A percentile compares a stretch with the other conserved stretches of the same genome.
Evolutionary conservation across 2,797 vertebrate species (phyloP).

Genomic region (Hypotaenidia philippensis): DNA sequence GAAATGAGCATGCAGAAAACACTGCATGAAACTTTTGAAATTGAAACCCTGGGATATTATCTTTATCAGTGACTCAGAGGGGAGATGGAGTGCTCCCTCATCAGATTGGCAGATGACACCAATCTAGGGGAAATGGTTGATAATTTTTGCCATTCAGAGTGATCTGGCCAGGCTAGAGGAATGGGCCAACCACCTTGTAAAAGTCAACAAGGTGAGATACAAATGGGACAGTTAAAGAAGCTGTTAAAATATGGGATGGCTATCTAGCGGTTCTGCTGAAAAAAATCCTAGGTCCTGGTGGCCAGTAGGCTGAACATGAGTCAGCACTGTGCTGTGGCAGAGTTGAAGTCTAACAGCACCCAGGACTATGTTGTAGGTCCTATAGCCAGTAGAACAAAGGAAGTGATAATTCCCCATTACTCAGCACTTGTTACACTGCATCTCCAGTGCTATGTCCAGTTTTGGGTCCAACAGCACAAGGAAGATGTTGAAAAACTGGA

Average conservation of each 20-base stretch:
- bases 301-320: neutral
- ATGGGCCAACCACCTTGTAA: neutral
- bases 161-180: neutral
- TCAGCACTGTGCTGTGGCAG: neutral
- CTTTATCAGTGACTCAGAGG: neutral
- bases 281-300: neutral
- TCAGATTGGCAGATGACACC: fast-evolving
- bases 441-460: neutral
- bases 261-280: neutral
- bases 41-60: neutral
- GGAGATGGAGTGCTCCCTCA: neutral
- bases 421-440: neutral
- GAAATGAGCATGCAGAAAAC: neutral
- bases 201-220: neutral
- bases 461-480: neutral
- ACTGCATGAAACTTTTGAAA: neutral
- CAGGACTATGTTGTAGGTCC: neutral
- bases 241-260: neutral
- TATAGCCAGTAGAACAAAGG: neutral
- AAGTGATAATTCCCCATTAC: neutral
- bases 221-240: neutral
- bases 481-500: slow-evolving; percentile 5
- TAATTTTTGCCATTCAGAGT: neutral
- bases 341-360: neutral
- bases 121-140: neutral